Conservation (phyloP, 1,140 invertebrate species). For the Bicyclus anynana region DNA sequence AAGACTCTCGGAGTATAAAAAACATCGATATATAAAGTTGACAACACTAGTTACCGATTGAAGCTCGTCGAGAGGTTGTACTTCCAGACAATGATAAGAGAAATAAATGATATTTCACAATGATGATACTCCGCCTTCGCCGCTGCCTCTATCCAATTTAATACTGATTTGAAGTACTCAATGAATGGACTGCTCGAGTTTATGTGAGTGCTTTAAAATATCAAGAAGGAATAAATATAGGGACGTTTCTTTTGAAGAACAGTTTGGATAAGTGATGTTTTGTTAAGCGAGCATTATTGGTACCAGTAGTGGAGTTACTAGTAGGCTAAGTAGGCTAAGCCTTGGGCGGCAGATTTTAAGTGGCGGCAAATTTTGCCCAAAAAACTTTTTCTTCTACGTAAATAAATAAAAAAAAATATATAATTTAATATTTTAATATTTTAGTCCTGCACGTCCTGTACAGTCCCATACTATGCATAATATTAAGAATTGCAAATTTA, state of each 20-base stretch:
- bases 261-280: not conserved
- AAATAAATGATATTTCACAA: constrained; percentile 59
- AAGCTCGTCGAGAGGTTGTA: constrained; percentile 40
- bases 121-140: constrained; percentile 28
- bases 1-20: too few species aligned
- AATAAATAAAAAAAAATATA: too few species aligned
- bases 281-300: not conserved
- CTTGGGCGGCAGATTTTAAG: too few species aligned
- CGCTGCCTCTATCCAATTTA: constrained; percentile 30
- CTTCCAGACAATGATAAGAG: constrained; percentile 58
- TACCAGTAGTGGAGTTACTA: too few species aligned
- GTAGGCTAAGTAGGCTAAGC: too few species aligned
- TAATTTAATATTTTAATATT: too few species aligned
- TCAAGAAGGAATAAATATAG: not conserved
- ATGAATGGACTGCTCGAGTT: constrained; percentile 19
- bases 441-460: too few species aligned
- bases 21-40: constrained; percentile 13
- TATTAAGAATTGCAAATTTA: too few species aligned
- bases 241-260: not conserved
- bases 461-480: too few species aligned
- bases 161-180: constrained; percentile 34
- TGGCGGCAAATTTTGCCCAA: too few species aligned
- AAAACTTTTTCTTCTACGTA: too few species aligned
- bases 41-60: constrained; percentile 32
- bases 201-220: constrained; percentile 22